Evolutionary conservation across 2,888 invertebrate species (phyloP).

Genomic region (Drosophila mimica): DNA sequence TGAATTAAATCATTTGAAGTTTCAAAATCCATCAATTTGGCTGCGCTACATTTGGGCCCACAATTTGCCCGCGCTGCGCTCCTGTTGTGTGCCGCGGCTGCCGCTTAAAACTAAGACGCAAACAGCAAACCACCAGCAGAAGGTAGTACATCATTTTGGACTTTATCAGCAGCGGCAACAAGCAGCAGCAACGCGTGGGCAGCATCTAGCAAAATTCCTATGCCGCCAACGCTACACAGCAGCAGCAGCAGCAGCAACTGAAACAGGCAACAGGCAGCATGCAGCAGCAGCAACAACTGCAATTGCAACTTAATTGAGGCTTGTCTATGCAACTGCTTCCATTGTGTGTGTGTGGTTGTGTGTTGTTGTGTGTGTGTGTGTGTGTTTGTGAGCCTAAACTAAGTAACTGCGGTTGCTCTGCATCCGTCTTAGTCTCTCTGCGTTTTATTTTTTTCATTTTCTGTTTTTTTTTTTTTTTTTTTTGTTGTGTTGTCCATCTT

Average conservation of each 20-base stretch:
- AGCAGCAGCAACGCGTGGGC: slow-evolving; percentile 59
- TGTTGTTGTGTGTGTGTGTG: slow-evolving; percentile 21
- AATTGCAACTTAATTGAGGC: slow-evolving; percentile 81
- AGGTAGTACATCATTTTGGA: slow-evolving; percentile 80
- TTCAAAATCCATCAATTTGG: no score
- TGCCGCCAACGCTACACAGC: slow-evolving; percentile 57
- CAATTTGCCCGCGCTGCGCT: slow-evolving; percentile 46
- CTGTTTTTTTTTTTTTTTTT: neutral
- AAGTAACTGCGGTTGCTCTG: slow-evolving; percentile 76
- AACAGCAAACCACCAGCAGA: slow-evolving; percentile 57
- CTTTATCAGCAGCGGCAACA: slow-evolving; percentile 71
- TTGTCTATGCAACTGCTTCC: slow-evolving; percentile 66
- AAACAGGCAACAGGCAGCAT: slow-evolving; percentile 11
- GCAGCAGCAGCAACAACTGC: slow-evolving; percentile 54
- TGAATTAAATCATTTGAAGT: neutral
- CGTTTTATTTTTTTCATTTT: neutral
- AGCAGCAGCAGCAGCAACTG: slow-evolving; percentile 35
- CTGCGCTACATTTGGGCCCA: slow-evolving; percentile 11
- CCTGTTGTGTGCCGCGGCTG: slow-evolving; percentile 31
- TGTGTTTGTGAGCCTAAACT: slow-evolving; percentile 31
- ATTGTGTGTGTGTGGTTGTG: slow-evolving; percentile 12
- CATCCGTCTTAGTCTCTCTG: slow-evolving; percentile 35
- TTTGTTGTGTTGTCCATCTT: neutral
- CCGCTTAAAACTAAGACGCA: slow-evolving; percentile 39
- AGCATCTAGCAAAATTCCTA: slow-evolving; percentile 64